Evolutionary conservation across 2,888 invertebrate genomes (phyloP), one percentile per base, ranked within the genome.

Genomic region (Automeris io): DNA sequence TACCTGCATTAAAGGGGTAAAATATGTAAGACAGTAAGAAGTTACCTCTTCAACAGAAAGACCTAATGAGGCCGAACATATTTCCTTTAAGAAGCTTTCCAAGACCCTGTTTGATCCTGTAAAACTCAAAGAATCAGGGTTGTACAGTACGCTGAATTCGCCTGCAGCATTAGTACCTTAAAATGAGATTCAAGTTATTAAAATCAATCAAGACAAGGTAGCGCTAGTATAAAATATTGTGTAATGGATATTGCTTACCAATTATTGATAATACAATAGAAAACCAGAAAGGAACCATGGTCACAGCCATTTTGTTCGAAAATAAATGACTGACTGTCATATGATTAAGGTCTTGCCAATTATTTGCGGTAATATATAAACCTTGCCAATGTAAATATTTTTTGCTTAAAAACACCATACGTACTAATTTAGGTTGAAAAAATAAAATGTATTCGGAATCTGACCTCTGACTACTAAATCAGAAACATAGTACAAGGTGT

Each of bases 61-160:
- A 33, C 95, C 95, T 45, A 93, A 79, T 35, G 90, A 77, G 40
- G 92, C 91, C n/a, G 91, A 90, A 47, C 91, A 89, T 4, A 94
- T 88, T 69, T 95, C 94, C 59, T 89, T 90, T 2, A 93, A 69
- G 2, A 90, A 72, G 56, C 90, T 91, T 57, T 92, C 90, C 40
- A 88, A 87, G 7, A 92, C 65, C 46, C 86, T 82, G 46, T 89
- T 90, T 45, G 89, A 87, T 39, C 93, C 93, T 54, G 89, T 85
- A 72, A 95, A 94, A 45, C 81, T 73, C 29, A 94, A 75, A 51
- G 92, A 91, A 37, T 88, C 77, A 11, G 95, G 94, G 54, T 88
- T 88, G 61, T 91, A 90, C 39, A 94, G 76, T 39, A 95, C 76
- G 32, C 88, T 88, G 41, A 95, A 88, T 72, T 94, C 92, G 31